Conservation (phyloP, 2,888 invertebrate genomes). For the Microplitis manilae region DNA sequence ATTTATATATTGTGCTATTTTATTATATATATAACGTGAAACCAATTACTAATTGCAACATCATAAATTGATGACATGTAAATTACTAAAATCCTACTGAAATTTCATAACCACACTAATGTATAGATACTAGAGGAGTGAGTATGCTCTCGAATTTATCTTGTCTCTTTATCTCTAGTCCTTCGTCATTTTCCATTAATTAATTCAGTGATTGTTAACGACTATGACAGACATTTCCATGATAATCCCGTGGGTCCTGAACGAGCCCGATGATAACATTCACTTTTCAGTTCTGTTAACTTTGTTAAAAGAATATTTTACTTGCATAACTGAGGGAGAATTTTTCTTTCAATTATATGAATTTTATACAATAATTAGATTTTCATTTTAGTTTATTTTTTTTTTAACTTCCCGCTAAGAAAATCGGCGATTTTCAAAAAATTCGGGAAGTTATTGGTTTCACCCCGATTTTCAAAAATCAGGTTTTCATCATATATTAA, state of each 20-base stretch:
- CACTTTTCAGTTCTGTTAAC: constrained; percentile 19
- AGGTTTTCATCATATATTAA: no score
- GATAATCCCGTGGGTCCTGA: constrained; percentile 42
- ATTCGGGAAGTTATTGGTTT: no score
- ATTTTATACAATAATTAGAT: no score
- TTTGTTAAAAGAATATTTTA: constrained; percentile 26
- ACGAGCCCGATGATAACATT: constrained; percentile 15
- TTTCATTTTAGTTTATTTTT: no score
- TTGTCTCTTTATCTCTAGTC: constrained; percentile 10
- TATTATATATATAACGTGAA: constrained; percentile 29
- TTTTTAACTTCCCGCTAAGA: no score
- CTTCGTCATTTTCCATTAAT: constrained; percentile 31
- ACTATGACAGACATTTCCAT: constrained; percentile 44
- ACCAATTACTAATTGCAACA: constrained; percentile 46
- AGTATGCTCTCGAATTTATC: not conserved
- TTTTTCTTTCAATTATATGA: not conserved
- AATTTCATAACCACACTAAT: constrained; percentile 51
- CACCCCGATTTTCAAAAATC: no score
- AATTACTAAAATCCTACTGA: constrained; percentile 52
- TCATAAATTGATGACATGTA: constrained; percentile 55
- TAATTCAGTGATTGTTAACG: constrained; percentile 44
- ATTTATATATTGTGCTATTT: not conserved
- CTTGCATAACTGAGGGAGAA: not conserved
- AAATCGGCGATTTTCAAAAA: no score
- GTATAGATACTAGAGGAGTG: not conserved